A percentile compares a stretch with the other conserved stretches of the same genome.
Conservation (phyloP, 2,888 invertebrate species). For the Drosophila cognata region DNA sequence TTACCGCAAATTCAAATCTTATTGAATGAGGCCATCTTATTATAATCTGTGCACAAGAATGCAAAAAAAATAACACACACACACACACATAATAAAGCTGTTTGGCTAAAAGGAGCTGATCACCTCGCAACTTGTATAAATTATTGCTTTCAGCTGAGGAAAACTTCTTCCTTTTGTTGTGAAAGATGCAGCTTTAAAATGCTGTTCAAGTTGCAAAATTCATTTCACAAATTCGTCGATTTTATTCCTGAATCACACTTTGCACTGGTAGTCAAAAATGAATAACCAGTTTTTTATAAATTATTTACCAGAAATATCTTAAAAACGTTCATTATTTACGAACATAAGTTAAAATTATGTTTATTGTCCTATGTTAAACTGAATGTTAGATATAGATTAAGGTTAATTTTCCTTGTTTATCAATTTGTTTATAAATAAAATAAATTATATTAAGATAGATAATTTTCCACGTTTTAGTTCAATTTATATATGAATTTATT, state of each 20-base stretch:
- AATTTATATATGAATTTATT: background rate
- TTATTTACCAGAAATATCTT: background rate
- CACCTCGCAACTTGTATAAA: background rate
- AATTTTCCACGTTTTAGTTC: too few species aligned
- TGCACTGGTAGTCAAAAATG: background rate
- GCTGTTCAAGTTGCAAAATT: background rate
- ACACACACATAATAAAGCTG: background rate
- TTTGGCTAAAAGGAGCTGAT: background rate
- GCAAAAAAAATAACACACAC: background rate
- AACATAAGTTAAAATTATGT: background rate
- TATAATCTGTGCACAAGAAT: slow-evolving; percentile 2
- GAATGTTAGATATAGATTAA: background rate
- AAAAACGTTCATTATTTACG: background rate
- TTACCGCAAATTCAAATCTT: slow-evolving; percentile 35
- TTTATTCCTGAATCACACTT: too few species aligned
- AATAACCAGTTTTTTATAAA: background rate
- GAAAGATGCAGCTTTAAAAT: background rate
- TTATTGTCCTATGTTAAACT: background rate
- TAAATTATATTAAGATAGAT: too few species aligned
- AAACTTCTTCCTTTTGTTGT: background rate
- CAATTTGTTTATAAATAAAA: background rate
- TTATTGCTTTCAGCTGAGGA: background rate
- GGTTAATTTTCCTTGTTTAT: background rate
- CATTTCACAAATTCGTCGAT: background rate
- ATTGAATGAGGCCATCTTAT: slow-evolving; percentile 27